phyloP scores from a whole-genome alignment of 2,113 vertebrate genomes.

The Nothocercus nigrocapillus region DNA sequence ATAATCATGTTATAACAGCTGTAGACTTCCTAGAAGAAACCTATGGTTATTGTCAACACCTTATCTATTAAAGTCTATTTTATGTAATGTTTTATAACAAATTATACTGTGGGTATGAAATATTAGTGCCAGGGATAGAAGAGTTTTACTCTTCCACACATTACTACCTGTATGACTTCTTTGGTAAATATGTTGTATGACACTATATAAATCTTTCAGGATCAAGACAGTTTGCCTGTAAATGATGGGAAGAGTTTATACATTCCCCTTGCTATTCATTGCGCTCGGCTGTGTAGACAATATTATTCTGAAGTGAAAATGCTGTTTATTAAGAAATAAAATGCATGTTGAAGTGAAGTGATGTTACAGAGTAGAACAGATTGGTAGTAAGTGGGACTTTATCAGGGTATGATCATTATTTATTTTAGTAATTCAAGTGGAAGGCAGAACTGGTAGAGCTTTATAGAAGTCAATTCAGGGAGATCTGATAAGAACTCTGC shows the following conservation, averaged over 20 bases:
- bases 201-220: not conserved
- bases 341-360: not conserved
- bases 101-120: not conserved
- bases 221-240: not conserved
- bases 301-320: not conserved
- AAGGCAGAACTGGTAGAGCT: not conserved
- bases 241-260: not conserved
- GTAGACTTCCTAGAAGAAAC: not conserved
- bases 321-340: not conserved
- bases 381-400: not conserved
- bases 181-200: not conserved
- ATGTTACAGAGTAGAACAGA: no score
- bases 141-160: not conserved
- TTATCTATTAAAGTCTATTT: conserved; percentile 3
- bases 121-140: not conserved
- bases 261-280: not conserved
- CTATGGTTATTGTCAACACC: not conserved
- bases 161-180: not conserved
- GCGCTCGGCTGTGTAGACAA: not conserved
- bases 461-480: not conserved
- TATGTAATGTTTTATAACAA: not conserved
- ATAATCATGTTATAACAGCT: not conserved
- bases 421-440: not conserved
- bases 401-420: not conserved
- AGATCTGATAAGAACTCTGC: not conserved